Evolutionary conservation across 2,888 invertebrate species (phyloP), one percentile per base, ranked within the genome.

Genomic region (Pediacus dermestoides): DNA sequence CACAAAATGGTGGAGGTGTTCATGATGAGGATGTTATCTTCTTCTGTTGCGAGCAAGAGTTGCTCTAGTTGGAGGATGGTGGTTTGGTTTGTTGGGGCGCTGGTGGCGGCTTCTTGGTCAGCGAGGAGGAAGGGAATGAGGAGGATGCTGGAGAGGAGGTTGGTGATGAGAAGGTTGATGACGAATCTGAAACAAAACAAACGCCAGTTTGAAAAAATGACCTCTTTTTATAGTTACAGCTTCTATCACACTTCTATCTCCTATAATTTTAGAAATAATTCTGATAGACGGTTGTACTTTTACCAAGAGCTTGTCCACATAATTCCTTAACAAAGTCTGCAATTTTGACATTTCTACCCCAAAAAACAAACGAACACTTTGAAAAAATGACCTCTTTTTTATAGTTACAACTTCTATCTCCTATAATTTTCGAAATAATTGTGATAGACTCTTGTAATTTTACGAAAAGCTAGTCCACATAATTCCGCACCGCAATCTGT

Each of bases 161-260:
- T 76, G 43, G 74, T 74, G 13, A 69, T 66, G 16, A 74, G 66
- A 31, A 78, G 64, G 55, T 77, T 77, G 43, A 77, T 70, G 37
- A 73, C 71, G 50, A 74, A 73, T 62, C 73, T 73, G 66, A 3
- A 67, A 67, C 16, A 42, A 55, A 53, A 48, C 55, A 33, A 54
- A 54, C 37, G 32, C 14, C 26, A 70, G 60, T 30, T 40, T 28
- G 6, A 21, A 25, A 38, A n/a, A n/a, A n/a, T 34, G 16, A 12
- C 8, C 13, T 33, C 4, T 14, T n/a, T 34, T n/a, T 8, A 9
- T 12, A 8, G n/a, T 11, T 38, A 21, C 9, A 37, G 18, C n/a
- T 32, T 18, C 32, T 4, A 4, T 18, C 11, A 11, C 10, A n/a
- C n/a, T n/a, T n/a, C n/a, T n/a, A n/a, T n/a, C n/a, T n/a, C n/a